Base-by-base conservation (phyloP, 2,797 vertebrate species). In the Eulemur rubriventer region DNA sequence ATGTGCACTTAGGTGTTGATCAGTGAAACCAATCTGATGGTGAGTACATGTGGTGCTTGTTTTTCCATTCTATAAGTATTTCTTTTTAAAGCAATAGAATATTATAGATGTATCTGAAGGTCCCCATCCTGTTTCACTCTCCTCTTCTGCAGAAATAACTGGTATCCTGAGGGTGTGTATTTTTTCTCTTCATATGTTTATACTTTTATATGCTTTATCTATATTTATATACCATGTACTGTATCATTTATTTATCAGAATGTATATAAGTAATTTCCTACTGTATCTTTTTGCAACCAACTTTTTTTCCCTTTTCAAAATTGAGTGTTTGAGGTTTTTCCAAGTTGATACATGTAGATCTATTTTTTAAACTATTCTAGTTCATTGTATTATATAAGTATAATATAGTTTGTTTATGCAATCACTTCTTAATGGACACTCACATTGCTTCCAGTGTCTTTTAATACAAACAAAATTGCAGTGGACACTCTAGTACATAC, bases 311-410 rank as follows among this genome's bases (percentile, higher is more conserved):
- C 30, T 17, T 81, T 82, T 91, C 75, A 76, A 4, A 46, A 76
- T 46, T 46, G 41, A 67, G 9, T 83, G 7, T 86, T 86, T 89
- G 38, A 94, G 20, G 7, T 90, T 94, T 90, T 63, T 92, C 35
- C 52, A 88, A 67, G 48, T 86, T 72, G 50, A 55, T 61, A 76
- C 10, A n/a, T 35, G 3, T 82, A 69, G 9, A 14, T 86, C 55
- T 79, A 4, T 78, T 92, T 76, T 76, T 89, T 69, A 2, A 59
- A n/a, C 43, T 69, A 33, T 79, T 85, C n/a, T 69, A 67, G 13
- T 94, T 95, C 22, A 89, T 65, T 91, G n/a, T 95, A 91, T 63
- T 63, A 33, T 63, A 14, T 91, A 87, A 93, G 75, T 52, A 59
- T 84, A 48, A 14, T n/a, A 65, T 46, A 79, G 17, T 57, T 93